Evolutionary conservation across 2,113 vertebrate genomes (phyloP).

Genomic region (Atherinomorus stipes): DNA sequence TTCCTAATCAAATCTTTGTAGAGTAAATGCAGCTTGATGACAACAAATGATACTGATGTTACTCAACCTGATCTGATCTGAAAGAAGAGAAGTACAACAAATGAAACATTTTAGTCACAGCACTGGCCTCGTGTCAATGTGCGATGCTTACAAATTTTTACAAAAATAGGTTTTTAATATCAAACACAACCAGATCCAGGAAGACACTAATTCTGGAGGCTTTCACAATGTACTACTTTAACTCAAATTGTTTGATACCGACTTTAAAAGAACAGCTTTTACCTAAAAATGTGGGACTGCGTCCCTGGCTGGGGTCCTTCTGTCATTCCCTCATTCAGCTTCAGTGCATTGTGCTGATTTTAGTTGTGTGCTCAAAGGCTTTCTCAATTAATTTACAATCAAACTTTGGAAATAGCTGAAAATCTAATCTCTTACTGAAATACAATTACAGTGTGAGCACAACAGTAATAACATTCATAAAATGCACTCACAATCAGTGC

Average conservation of each 20-base stretch:
- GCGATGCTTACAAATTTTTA: no score
- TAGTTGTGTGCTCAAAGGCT: background rate
- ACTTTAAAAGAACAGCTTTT: no score
- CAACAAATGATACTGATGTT: background rate
- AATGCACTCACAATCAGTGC: background rate
- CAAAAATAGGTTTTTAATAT: background rate
- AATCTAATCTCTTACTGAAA: background rate
- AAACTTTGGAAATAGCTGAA: background rate
- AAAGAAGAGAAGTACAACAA: background rate
- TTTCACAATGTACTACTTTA: background rate
- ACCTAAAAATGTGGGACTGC: background rate
- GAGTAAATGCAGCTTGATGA: background rate
- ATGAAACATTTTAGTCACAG: no score
- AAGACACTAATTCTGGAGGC: background rate
- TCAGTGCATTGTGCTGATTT: background rate
- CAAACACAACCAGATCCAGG: background rate
- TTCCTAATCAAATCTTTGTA: no score
- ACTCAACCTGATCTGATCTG: background rate
- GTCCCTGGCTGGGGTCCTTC: background rate
- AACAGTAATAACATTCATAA: slow-evolving; percentile 8
- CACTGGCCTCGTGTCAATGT: no score
- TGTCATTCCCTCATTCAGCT: background rate
- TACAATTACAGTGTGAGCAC: background rate
- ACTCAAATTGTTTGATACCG: no score
- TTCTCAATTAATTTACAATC: background rate